A percentile compares a stretch with the other conserved stretches of the same genome.
Conservation (phyloP, 2,888 invertebrate species). For the Cryptops parisi region DNA sequence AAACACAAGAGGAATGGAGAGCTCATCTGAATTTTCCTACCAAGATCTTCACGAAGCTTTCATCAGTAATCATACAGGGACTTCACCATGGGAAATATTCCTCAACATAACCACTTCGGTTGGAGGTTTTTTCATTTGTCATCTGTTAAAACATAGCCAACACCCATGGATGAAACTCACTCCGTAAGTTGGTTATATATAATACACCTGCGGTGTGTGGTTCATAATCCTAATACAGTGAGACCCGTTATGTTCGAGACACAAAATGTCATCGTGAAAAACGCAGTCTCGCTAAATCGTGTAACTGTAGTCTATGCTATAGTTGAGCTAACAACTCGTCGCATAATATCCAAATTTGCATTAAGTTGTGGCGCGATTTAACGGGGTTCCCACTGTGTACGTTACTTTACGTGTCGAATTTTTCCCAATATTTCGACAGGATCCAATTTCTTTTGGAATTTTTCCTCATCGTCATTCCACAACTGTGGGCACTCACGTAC, state of each 20-base stretch:
- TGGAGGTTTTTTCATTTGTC: neutral
- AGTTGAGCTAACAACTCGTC: too few species aligned
- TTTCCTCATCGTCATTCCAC: neutral
- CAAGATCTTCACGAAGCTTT: neutral
- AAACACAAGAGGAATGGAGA: neutral
- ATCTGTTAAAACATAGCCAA: neutral
- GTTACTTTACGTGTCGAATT: too few species aligned
- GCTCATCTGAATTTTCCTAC: neutral
- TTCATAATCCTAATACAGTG: too few species aligned
- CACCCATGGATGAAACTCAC: neutral
- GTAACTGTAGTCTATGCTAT: too few species aligned
- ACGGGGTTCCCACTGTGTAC: too few species aligned
- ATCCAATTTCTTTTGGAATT: slow-evolving; percentile 1
- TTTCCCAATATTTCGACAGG: slow-evolving; percentile 1
- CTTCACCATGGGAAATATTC: neutral
- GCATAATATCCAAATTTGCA: too few species aligned
- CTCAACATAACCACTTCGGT: neutral
- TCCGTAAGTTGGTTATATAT: too few species aligned
- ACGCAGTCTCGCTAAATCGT: too few species aligned
- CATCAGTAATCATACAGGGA: slow-evolving; percentile 1
- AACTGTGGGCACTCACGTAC: neutral
- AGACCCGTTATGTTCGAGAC: too few species aligned
- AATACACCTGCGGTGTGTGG: too few species aligned
- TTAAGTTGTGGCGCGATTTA: neutral
- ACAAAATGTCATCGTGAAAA: too few species aligned